phyloP scores from a whole-genome alignment of 1,140 invertebrate species.

The Nephila pilipes region DNA sequence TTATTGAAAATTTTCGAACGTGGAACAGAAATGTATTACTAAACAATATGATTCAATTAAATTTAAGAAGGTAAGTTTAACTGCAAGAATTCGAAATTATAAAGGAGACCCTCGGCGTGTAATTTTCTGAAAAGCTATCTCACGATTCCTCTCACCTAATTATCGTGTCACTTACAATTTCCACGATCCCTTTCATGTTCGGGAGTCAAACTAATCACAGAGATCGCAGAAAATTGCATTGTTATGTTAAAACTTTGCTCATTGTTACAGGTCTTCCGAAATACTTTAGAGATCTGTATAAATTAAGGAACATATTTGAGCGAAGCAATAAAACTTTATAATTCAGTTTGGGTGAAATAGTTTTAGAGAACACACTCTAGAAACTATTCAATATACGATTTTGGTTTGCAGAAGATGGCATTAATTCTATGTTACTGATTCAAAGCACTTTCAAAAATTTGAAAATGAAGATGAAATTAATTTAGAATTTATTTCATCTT shows the following conservation, averaged over 20 bases:
- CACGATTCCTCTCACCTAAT: constrained; percentile 31
- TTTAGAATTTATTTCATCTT: too few species aligned
- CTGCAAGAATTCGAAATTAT: background rate
- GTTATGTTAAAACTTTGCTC: constrained; percentile 37
- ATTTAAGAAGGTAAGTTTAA: constrained; percentile 3
- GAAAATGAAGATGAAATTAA: too few species aligned
- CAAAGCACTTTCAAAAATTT: too few species aligned
- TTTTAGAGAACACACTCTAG: background rate
- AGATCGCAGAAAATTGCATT: constrained; percentile 38
- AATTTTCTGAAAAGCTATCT: constrained; percentile 33
- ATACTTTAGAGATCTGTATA: background rate
- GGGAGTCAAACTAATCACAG: background rate
- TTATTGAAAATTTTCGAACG: too few species aligned
- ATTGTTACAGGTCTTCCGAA: background rate
- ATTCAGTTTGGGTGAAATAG: background rate
- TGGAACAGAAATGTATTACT: too few species aligned
- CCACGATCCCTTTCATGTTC: background rate
- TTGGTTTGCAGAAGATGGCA: too few species aligned
- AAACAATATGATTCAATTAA: background rate
- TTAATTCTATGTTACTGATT: too few species aligned
- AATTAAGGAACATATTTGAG: constrained; percentile 5
- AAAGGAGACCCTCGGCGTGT: background rate
- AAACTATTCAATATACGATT: too few species aligned
- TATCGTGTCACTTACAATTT: constrained; percentile 14
- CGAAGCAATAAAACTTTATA: background rate